phyloP scores from a whole-genome alignment of 2,888 invertebrate genomes.

The Drosophila kanekoi region DNA sequence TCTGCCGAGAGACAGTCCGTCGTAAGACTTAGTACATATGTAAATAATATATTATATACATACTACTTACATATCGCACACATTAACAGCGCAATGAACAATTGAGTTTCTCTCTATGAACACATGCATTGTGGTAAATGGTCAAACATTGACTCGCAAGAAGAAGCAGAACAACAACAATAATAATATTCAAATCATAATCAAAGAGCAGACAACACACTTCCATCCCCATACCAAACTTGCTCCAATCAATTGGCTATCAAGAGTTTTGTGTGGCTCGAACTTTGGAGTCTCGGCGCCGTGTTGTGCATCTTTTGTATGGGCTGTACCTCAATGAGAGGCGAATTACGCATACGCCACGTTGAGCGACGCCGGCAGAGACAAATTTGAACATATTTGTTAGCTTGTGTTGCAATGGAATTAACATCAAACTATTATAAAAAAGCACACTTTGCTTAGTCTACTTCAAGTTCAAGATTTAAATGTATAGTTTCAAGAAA shows the following conservation, averaged over 20 bases:
- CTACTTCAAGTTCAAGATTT: too few species aligned
- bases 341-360: slow-evolving; percentile 42
- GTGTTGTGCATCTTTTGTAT: slow-evolving; percentile 27
- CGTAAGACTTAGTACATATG: neutral
- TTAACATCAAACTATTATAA: too few species aligned
- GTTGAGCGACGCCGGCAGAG: slow-evolving; percentile 3
- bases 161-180: neutral
- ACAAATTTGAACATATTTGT: neutral
- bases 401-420: too few species aligned
- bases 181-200: neutral
- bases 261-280: neutral
- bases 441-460: too few species aligned
- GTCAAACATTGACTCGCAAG: neutral
- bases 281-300: neutral
- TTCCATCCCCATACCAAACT: neutral
- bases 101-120: neutral
- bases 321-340: slow-evolving; percentile 24
- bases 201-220: slow-evolving; percentile 4
- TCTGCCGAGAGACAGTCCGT: neutral
- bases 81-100: neutral
- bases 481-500: neutral
- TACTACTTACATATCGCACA: neutral
- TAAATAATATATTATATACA: neutral
- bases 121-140: neutral
- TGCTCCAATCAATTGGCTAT: neutral